phyloP scores from a whole-genome alignment of 2,888 invertebrate species.

The Pyralis farinalis region DNA sequence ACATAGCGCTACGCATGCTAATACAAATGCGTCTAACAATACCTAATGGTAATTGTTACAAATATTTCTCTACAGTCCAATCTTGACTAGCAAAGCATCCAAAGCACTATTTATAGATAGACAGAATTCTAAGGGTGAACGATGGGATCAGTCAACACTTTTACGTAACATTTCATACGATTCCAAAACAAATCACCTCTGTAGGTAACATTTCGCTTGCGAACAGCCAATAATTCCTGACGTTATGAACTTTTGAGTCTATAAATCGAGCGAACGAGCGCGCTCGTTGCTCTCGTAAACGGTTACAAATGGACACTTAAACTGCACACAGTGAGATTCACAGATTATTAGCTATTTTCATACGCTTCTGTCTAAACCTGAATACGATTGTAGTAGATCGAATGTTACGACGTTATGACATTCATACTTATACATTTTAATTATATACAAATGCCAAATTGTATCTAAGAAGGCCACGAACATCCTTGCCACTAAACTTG shows the following conservation, averaged over 20 bases:
- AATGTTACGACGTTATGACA: too few relatives aligned
- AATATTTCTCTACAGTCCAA: too few relatives aligned
- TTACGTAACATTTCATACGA: constrained; percentile 1
- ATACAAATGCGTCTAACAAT: too few relatives aligned
- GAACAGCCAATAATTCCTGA: constrained; percentile 30
- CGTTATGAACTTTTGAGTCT: constrained; percentile 54
- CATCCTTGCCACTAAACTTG: too few relatives aligned
- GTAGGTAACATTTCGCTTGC: background rate
- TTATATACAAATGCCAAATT: too few relatives aligned
- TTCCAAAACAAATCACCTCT: background rate
- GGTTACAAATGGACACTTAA: constrained; percentile 53
- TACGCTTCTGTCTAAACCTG: background rate
- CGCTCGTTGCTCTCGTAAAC: constrained; percentile 53
- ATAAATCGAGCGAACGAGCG: constrained; percentile 47
- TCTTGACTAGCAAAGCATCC: too few relatives aligned
- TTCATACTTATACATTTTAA: too few relatives aligned
- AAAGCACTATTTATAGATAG: too few relatives aligned
- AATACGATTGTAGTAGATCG: background rate
- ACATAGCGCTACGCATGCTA: too few relatives aligned
- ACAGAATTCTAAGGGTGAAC: too few relatives aligned
- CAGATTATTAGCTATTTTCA: background rate
- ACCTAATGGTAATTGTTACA: too few relatives aligned
- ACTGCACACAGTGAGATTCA: constrained; percentile 8
- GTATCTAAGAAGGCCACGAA: too few relatives aligned
- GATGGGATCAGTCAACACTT: background rate